phyloP scores from a whole-genome alignment of 1,140 invertebrate genomes.

The Magallana angulata region DNA sequence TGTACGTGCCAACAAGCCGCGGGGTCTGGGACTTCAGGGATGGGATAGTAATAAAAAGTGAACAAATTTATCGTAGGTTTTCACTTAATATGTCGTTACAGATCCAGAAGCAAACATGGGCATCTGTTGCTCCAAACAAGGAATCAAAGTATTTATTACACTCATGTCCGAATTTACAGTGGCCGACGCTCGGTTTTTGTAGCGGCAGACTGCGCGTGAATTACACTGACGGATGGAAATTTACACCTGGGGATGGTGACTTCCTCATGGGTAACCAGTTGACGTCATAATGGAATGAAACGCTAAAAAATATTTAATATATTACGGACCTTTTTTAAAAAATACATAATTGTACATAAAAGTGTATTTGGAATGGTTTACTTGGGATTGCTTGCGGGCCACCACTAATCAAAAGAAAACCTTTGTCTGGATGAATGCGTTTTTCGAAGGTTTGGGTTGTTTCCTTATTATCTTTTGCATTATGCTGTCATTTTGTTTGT shows the following conservation, averaged over 20 bases:
- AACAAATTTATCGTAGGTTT: conserved; percentile 27
- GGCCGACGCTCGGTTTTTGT: neutral
- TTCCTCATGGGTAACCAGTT: conserved; percentile 9
- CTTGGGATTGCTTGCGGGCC: too few relatives aligned
- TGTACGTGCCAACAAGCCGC: neutral
- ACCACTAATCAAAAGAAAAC: too few relatives aligned
- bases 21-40: neutral
- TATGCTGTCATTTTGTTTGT: too few relatives aligned
- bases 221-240: neutral
- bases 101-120: neutral
- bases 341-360: too few relatives aligned
- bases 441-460: too few relatives aligned
- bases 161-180: neutral
- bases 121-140: neutral
- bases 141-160: conserved; percentile 25
- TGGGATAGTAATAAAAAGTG: neutral
- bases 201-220: neutral
- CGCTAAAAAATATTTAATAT: neutral
- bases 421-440: too few relatives aligned
- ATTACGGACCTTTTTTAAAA: too few relatives aligned
- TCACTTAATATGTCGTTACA: conserved; percentile 28
- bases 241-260: neutral
- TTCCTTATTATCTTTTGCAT: too few relatives aligned
- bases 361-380: too few relatives aligned
- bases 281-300: neutral